These are phyloP conservation scores for Acyrthosiphon pisum DNA, from an alignment of 1,140 invertebrate species.

Conservation along the genomic window DNA sequence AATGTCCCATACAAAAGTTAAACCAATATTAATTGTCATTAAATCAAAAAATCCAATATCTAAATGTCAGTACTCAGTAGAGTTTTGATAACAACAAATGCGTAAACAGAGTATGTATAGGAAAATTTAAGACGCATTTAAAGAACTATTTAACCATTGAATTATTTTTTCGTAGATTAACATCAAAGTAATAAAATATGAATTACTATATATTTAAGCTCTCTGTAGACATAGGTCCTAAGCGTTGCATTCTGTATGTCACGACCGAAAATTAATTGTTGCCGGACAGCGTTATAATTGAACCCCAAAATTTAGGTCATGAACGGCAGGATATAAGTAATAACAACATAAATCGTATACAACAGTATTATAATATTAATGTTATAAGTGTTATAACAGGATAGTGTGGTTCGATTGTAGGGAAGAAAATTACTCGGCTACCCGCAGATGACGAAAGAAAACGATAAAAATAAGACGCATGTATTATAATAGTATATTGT, in stretches of 20 bases:
- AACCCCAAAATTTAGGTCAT: not conserved
- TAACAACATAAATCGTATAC: not conserved
- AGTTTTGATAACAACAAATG: not conserved
- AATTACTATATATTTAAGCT: not conserved
- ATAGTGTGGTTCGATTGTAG: not conserved
- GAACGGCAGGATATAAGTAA: not conserved
- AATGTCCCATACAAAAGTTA: not conserved
- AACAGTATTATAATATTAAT: not conserved
- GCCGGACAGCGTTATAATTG: not conserved
- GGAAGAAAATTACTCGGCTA: not conserved
- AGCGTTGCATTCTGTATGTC: not conserved
- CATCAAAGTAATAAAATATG: not conserved
- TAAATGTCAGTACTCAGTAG: not conserved
- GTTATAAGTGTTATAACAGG: not conserved
- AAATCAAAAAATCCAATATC: slow-evolving; percentile 7
- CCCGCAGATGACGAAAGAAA: not conserved
- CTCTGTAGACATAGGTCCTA: not conserved
- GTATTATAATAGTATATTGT: not conserved
- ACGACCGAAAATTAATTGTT: not conserved
- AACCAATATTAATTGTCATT: not conserved
- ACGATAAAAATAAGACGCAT: not conserved
- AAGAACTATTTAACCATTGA: not conserved
- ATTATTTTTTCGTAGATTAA: not conserved
- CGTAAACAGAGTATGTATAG: not conserved
- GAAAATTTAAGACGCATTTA: not conserved